Evolutionary conservation across 2,888 invertebrate species (phyloP), one percentile per base, ranked within the genome.

Genomic region (Ferdinandea cuprea): DNA sequence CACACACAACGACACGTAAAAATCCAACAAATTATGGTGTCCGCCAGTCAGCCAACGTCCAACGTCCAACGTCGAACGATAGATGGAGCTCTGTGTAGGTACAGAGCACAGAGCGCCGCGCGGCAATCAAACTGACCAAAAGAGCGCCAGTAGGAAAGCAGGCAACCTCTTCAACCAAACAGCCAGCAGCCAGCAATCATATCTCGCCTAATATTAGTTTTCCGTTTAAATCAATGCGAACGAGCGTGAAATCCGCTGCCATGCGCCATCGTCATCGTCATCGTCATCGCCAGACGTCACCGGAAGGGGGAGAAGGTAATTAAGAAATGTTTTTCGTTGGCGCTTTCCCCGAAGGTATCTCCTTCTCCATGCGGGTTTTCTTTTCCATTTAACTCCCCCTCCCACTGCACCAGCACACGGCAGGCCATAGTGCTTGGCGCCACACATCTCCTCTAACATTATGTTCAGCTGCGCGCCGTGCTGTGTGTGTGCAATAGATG

Each of bases 1-100:
- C 86, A 86, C 83, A 86, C 83, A 61, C 66, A 77, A 46, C 81
- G 72, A 77, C 77, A 83, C 48, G 72, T 63, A 52, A 69, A 72
- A 46, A 77, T 77, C 35, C 56, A 83, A 83, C 77, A 83, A 78
- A 83, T 83, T 73, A 83, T 66, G 72, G 65, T 61, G 72, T 65
- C 61, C 66, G 56, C 66, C 56, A 71, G 77, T 50, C 58, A 71
- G 77, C 56, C 58, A 25, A 37, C 66, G 25, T 40, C 32, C 56
- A 35, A 5, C 25, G 25, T 25, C n/a, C n/a, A n/a, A n/a, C n/a
- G n/a, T n/a, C n/a, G n/a, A n/a, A 40, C 37, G 40, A 21, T 65
- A 73, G 59, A 73, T 59, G 66, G 50, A 61, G 59, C 32, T 46
- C 56, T 17, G 61, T 19, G 46, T n/a, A 30, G 7, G 46, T n/a